Conservation (phyloP, 2,113 vertebrate species). For the Manacus vitellinus region DNA sequence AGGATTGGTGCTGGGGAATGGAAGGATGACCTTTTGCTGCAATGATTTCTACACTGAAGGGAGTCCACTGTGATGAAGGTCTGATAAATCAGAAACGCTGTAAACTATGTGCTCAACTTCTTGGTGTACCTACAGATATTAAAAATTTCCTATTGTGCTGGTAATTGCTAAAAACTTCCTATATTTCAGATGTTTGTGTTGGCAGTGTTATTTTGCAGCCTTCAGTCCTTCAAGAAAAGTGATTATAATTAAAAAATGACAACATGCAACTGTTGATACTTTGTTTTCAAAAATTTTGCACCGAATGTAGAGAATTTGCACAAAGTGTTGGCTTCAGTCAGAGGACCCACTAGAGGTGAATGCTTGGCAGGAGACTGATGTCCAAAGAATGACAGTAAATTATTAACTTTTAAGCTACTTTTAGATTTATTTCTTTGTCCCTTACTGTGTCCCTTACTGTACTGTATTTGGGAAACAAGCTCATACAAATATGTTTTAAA, state of each 20-base stretch:
- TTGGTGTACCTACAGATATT: constrained; percentile 33
- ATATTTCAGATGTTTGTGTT: constrained; percentile 5
- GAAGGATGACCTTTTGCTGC: not conserved
- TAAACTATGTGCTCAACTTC: not conserved
- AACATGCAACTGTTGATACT: not conserved
- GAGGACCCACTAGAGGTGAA: not conserved
- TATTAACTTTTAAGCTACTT: not conserved
- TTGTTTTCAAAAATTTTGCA: not conserved
- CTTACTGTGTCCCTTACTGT: not conserved
- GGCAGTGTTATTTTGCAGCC: constrained; percentile 23
- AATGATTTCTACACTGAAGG: not conserved
- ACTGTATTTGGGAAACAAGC: not conserved
- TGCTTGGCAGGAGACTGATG: not conserved
- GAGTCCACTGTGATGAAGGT: not conserved
- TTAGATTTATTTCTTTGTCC: not conserved
- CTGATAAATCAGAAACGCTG: constrained; percentile 25
- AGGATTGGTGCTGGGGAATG: not conserved
- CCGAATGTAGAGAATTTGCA: not conserved
- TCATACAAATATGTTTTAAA: not conserved
- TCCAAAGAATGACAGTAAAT: not conserved
- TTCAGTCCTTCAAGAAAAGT: constrained; percentile 41
- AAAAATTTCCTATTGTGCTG: constrained; percentile 15
- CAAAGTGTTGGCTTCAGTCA: not conserved
- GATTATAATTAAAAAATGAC: not conserved
- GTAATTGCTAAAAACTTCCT: constrained; percentile 21